phyloP scores from a whole-genome alignment of 1,140 invertebrate species.

The Bombus pascuorum region DNA sequence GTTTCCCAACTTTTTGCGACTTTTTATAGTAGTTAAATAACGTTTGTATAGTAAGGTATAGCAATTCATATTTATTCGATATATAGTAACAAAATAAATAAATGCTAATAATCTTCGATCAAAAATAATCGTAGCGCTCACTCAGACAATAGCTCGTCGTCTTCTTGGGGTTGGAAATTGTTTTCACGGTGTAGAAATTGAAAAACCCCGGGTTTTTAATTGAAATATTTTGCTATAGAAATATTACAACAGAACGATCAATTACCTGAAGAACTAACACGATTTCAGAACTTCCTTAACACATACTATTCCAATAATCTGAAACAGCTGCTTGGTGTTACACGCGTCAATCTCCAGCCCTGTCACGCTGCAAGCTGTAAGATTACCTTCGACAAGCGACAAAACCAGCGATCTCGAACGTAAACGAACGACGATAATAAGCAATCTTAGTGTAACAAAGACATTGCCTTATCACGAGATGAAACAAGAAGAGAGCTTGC shows the following conservation, averaged over 20 bases:
- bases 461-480: neutral
- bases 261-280: too few species aligned
- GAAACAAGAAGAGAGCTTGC: neutral
- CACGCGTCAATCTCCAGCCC: neutral
- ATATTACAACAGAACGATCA: neutral
- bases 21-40: neutral
- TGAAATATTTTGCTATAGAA: neutral
- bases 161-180: neutral
- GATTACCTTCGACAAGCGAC: neutral
- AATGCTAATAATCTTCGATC: neutral
- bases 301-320: neutral
- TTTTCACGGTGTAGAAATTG: too few species aligned
- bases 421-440: slow-evolving; percentile 9
- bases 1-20: neutral
- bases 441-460: neutral
- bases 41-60: too few species aligned
- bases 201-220: neutral
- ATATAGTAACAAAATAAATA: neutral
- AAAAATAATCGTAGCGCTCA: neutral
- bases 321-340: neutral
- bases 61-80: neutral
- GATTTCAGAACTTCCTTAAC: neutral
- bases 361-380: neutral
- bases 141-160: neutral
- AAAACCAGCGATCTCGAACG: neutral